A percentile compares a stretch with the other conserved stretches of the same genome.
phyloP scores from a whole-genome alignment of 2,888 invertebrate species.

The Synanthedon andrenaeformis region DNA sequence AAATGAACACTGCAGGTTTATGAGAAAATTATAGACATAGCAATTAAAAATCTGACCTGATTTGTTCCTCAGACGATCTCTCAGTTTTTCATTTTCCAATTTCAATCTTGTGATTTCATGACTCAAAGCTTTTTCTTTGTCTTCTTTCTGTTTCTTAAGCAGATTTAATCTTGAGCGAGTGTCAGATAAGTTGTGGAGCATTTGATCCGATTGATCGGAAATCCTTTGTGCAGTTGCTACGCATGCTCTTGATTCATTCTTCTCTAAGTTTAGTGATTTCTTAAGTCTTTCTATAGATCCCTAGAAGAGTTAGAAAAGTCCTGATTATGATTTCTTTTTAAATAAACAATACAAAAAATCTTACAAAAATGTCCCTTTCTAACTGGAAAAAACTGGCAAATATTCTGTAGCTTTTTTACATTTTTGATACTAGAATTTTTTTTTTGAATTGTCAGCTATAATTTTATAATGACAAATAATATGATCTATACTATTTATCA shows the following conservation, averaged over 20 bases:
- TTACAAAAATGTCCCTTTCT: not conserved
- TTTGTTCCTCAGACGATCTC: constrained; percentile 42
- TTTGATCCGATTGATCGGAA: constrained; percentile 46
- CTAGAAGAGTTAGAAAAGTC: constrained; percentile 17
- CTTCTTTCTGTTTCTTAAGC: constrained; percentile 48
- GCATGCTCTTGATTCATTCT: constrained; percentile 55
- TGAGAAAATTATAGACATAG: too few species aligned
- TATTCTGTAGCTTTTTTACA: too few species aligned
- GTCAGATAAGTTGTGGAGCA: constrained; percentile 36
- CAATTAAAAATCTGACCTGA: constrained; percentile 22
- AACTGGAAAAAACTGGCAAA: too few species aligned
- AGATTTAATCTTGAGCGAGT: constrained; percentile 37
- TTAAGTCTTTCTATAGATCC: constrained; percentile 31
- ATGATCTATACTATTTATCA: too few species aligned
- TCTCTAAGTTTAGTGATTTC: constrained; percentile 37
- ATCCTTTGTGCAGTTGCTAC: constrained; percentile 53
- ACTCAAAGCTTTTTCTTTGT: constrained; percentile 37
- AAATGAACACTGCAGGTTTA: too few species aligned
- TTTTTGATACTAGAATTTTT: too few species aligned
- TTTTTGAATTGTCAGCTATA: too few species aligned
- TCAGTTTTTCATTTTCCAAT: constrained; percentile 48
- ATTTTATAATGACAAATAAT: too few species aligned
- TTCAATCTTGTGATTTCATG: constrained; percentile 47
- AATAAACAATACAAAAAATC: not conserved
- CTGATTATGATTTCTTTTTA: too few species aligned